phyloP scores from a whole-genome alignment of 2,113 vertebrate species.

The Bombycilla garrulus region DNA sequence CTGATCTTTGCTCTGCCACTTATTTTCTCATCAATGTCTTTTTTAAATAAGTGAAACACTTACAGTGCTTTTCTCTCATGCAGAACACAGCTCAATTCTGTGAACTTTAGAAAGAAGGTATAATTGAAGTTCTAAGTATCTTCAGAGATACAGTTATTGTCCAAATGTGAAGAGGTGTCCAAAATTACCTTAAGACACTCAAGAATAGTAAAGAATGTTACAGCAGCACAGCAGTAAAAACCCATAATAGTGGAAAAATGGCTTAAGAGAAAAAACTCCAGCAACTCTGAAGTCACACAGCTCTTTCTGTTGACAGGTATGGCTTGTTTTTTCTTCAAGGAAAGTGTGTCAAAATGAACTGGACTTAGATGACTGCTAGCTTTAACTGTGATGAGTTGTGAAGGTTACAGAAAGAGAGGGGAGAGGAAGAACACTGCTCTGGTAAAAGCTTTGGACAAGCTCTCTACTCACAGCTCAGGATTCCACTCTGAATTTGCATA shows the following conservation, averaged over 20 bases:
- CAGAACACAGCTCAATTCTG: background rate
- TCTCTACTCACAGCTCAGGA: background rate
- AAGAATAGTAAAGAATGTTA: background rate
- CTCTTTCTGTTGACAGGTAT: background rate
- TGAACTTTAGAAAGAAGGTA: background rate
- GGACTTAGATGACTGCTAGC: background rate
- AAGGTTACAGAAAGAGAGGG: background rate
- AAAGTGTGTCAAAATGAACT: background rate
- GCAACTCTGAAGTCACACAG: background rate
- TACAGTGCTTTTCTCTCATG: background rate
- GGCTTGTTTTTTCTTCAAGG: background rate
- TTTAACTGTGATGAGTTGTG: background rate
- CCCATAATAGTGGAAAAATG: rapidly evolving
- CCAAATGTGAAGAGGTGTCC: background rate
- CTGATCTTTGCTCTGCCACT: background rate
- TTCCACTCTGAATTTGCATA: background rate
- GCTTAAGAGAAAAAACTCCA: background rate
- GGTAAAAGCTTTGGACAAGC: background rate
- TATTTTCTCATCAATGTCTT: background rate
- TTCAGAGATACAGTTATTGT: background rate
- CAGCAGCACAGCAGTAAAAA: background rate
- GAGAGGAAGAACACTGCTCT: background rate
- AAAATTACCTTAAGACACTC: background rate
- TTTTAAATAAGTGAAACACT: background rate
- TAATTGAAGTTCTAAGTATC: background rate